Conservation (phyloP, 92 coral and sea anemone genomes). For the Epizoanthus scotinus region DNA sequence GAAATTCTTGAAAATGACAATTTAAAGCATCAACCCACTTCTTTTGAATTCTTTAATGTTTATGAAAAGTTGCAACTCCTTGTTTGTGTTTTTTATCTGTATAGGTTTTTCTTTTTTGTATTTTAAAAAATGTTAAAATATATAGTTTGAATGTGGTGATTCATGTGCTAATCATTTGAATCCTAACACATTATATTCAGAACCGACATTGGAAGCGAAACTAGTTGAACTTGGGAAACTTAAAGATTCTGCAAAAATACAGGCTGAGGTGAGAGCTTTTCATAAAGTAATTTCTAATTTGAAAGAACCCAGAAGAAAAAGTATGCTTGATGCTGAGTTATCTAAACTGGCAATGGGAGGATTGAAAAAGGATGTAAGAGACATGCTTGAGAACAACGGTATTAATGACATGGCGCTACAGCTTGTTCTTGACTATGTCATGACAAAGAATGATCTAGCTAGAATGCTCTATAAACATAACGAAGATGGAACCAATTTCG, state of each 20-base stretch:
- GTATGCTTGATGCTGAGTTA: neutral
- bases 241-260: neutral
- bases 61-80: neutral
- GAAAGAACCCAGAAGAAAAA: neutral
- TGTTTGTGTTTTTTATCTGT: too few species aligned
- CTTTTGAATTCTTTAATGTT: too few species aligned
- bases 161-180: too few species aligned
- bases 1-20: too few species aligned
- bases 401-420: neutral
- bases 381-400: neutral
- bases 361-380: neutral
- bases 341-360: neutral
- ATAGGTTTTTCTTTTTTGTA: too few species aligned
- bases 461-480: neutral
- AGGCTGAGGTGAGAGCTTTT: neutral
- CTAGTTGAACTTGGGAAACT: neutral
- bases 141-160: neutral
- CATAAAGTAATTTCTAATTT: neutral
- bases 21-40: too few species aligned
- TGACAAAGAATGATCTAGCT: constrained; percentile 6
- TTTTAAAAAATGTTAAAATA: neutral
- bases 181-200: neutral
- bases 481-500: neutral
- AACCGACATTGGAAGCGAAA: neutral
- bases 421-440: neutral